phyloP scores from a whole-genome alignment of 1,140 invertebrate species.

The Halictus rubicundus region DNA sequence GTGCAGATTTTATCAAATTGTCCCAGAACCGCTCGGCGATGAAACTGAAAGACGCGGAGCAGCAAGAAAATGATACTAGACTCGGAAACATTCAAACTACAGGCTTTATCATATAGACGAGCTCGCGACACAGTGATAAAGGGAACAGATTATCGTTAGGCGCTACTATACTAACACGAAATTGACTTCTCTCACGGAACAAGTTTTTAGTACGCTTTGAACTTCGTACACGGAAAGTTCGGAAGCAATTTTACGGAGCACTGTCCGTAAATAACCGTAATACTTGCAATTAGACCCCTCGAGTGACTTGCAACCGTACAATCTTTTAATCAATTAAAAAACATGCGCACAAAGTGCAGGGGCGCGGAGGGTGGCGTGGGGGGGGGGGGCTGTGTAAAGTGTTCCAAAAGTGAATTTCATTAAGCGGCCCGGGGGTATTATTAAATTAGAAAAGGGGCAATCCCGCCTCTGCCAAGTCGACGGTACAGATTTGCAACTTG shows the following conservation, averaged over 20 bases:
- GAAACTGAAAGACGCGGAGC: neutral
- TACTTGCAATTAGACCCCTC: neutral
- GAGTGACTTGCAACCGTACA: neutral
- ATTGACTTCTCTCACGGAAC: neutral
- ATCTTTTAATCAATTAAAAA: neutral
- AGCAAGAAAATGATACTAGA: neutral
- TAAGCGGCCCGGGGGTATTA: too few relatives aligned
- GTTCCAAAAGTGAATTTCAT: neutral
- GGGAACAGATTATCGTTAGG: neutral
- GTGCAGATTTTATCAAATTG: too few relatives aligned
- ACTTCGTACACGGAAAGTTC: neutral
- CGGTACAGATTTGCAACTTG: neutral
- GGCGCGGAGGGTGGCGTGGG: too few relatives aligned
- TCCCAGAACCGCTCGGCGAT: neutral
- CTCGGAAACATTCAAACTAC: neutral
- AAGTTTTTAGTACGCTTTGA: neutral
- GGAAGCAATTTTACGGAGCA: neutral
- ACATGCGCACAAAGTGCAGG: neutral
- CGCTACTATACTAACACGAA: neutral
- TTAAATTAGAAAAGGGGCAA: too few relatives aligned
- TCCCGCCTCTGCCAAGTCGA: neutral
- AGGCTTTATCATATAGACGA: neutral
- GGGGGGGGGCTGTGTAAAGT: neutral
- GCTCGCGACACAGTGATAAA: neutral
- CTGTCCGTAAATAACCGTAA: neutral